Evolutionary conservation across 2,888 invertebrate species (phyloP), one percentile per base, ranked within the genome.

Genomic region (Drosophila testacea): DNA sequence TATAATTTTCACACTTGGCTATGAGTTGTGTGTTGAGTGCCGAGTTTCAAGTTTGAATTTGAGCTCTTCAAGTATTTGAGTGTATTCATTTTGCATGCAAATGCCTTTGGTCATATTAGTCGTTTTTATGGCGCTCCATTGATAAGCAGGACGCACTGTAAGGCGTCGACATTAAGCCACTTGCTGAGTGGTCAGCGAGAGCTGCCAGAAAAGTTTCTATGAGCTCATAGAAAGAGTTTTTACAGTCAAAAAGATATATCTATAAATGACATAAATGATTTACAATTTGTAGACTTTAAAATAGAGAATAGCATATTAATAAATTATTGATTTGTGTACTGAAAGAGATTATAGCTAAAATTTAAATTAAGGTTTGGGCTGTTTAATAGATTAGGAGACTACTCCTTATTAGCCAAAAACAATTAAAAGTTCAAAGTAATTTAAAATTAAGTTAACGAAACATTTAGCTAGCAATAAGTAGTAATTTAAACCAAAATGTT

Each of bases 1-100:
- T 84, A 84, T 69, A 73, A 82, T 85, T 85, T 89, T 85, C 85
- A 85, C 85, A 89, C 85, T 82, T 66, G 65, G 46, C 48, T 38
- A 39, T 68, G 69, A 81, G 66, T 63, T 83, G 69, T 80, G 80
- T 67, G 44, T 62, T 22, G 44, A 59, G 61, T 41, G 38, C 60
- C 36, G 38, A 47, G 44, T 44, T 30, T 22, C 9, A 3, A 50
- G 41, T 52, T 28, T n/a, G 32, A 22, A 27, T 52, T 32, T 32
- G 9, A 48, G 10, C 46, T 38, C 11, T 3, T 34, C 30, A 22
- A 46, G 38, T 44, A 38, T 13, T 51, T 22, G 32, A 69, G 56
- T 51, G 41, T 36, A 30, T 50, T 57, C 51, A 28, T 9, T 39
- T 56, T 27, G 59, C 54, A 72, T 66, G 83, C 86, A 74, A 80